A percentile compares a stretch with the other conserved stretches of the same genome.
phyloP scores from a whole-genome alignment of 2,797 vertebrate genomes.

The Psittacula echo region DNA sequence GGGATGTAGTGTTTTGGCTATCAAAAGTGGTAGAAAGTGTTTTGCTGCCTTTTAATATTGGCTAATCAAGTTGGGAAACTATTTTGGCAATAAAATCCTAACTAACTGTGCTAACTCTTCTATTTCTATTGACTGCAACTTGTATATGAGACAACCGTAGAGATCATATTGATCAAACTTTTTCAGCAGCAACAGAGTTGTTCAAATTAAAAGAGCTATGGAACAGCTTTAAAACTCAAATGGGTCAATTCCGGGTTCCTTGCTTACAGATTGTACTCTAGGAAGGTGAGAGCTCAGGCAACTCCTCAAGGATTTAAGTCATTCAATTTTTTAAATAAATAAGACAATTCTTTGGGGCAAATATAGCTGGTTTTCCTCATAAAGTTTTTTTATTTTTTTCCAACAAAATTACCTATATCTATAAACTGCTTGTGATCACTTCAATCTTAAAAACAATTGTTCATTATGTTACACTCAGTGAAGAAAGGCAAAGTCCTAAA shows the following conservation, averaged over 20 bases:
- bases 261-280: not conserved
- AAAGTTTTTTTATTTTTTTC: not conserved
- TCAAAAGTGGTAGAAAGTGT: not conserved
- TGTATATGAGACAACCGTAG: not conserved
- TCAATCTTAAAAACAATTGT: not conserved
- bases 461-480: not conserved
- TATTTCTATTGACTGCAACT: not conserved
- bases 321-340: not conserved
- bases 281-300: not conserved
- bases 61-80: not conserved
- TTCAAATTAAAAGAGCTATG: not conserved
- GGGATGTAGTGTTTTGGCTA: not conserved
- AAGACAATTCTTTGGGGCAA: not conserved
- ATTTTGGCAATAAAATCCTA: not conserved
- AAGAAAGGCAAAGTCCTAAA: not conserved
- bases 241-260: fast-evolving
- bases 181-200: not conserved
- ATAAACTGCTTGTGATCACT: not conserved
- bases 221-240: not conserved
- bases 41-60: not conserved
- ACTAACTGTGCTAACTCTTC: not conserved
- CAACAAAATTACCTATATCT: not conserved
- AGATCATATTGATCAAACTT: not conserved
- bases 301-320: not conserved
- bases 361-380: not conserved